Evolutionary conservation across 2,888 invertebrate genomes (phyloP), one percentile per base, ranked within the genome.

Genomic region (Sinodicranocentrus sp.): DNA sequence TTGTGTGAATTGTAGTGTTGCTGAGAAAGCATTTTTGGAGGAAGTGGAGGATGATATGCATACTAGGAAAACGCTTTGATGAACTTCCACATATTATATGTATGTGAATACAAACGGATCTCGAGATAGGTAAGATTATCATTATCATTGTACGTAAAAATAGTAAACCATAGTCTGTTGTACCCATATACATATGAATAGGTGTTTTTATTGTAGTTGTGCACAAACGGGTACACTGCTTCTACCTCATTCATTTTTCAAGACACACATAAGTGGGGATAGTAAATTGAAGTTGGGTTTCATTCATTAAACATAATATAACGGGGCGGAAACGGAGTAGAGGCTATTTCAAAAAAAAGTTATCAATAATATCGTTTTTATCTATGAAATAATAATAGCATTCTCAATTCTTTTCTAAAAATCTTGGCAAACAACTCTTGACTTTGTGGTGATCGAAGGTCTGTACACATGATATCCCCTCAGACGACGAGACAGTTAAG

Each of bases 321-420:
- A 63, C 28, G 63, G 68, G 68, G 68, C 68, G 68, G 68, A 68
- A 68, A 48, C 68, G 25, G 68, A 68, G 25, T 57, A 23, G 15
- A 48, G 5, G 25, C 48, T 68, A 25, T 68, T 68, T 39, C n/a
- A 21, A 65, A 25, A 61, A 65, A 65, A 23, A 43, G 21, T 59
- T 57, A 23, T 57, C 25, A 57, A 57, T 52, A 15, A 19, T 57
- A 57, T 57, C 57, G 48, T 57, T 25, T 57, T 57, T 17, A 25
- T 57, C 25, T 25, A 25, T 25, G 25, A 57, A 57, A 25, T 57
- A 57, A 57, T 57, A 57, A 57, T 57, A 57, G 48, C 15, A 48
- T n/a, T 48, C 48, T 48, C 15, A 10, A 57, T 57, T 57, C 33
- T 39, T 44, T 44, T 44, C 67, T 48, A 17, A 70, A 54, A 54